Evolutionary conservation across 2,888 invertebrate species (phyloP), one percentile per base, ranked within the genome.

Genomic region (Callimorpha dominula): DNA sequence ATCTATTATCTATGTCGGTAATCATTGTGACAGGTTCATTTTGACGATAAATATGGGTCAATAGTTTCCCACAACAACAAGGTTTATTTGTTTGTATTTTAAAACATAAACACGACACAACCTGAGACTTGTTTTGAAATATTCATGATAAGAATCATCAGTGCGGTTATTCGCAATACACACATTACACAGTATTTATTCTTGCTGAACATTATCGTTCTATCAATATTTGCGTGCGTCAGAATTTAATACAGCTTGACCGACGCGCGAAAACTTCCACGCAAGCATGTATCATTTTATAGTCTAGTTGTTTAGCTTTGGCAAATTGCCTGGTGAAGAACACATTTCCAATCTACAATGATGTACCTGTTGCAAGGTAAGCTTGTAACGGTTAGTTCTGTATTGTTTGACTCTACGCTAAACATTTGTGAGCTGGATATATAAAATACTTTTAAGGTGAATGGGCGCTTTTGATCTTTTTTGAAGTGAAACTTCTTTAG

Each of bases 181-280:
- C 31, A 57, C 57, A 57, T 42, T 73, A n/a, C n/a, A n/a, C n/a
- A 20, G 15, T 64, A 52, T 70, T 76, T 43, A 68, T 77, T 80
- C 79, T 72, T 31, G 31, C 57, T 52, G 64, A 75, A 68, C 72
- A 78, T 70, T 65, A 72, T 79, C 71, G 67, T 76, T 73, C 69
- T 67, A 62, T 67, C 63, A 78, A 78, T 72, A 49, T 72, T 69
- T 70, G 66, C 70, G 85, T 86, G 86, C 88, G 88, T 89, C 88
- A 89, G 86, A 87, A 85, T 84, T 31, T 31, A 31, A 77, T 72
- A 74, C 77, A 74, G 73, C 80, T 78, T 75, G 79, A 73, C 65
- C 76, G 83, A 49, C 64, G 64, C 67, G 73, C 67, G 73, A 89
- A 90, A 91, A 88, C 83, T 90, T 91, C 91, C 89, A 88, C 86